phyloP scores from a whole-genome alignment of 2,888 invertebrate species.

The Chloromyia formosa region DNA sequence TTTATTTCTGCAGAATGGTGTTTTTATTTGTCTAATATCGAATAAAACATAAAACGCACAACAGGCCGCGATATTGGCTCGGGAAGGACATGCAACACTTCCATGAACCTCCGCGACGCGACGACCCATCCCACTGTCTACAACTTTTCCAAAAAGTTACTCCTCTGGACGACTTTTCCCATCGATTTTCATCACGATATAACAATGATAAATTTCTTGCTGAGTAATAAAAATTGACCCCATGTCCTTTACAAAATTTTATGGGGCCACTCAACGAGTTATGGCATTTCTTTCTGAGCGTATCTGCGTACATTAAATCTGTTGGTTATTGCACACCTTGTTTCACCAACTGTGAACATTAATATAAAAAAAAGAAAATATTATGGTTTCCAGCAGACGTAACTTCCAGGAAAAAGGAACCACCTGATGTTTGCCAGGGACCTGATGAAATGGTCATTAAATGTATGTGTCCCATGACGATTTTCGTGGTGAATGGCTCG shows the following conservation, averaged over 20 bases:
- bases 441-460: too few species aligned
- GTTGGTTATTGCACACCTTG: too few species aligned
- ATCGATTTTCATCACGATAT: conserved; percentile 26
- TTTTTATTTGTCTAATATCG: neutral
- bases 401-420: too few species aligned
- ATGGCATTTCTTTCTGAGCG: neutral
- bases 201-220: conserved; percentile 23
- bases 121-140: neutral
- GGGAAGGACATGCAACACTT: neutral
- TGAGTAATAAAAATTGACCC: conserved; percentile 22
- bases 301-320: neutral
- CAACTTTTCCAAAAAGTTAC: neutral
- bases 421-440: too few species aligned
- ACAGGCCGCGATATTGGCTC: neutral
- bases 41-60: neutral
- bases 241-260: conserved; percentile 15
- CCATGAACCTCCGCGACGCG: neutral
- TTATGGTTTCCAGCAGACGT: too few species aligned
- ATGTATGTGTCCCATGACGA: too few species aligned
- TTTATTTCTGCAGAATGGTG: neutral
- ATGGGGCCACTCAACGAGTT: conserved; percentile 14
- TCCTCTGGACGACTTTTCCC: neutral
- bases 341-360: too few species aligned
- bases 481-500: too few species aligned
- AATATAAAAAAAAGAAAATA: too few species aligned